A percentile compares a stretch with the other conserved stretches of the same genome.
These are phyloP conservation scores for Pachydiplax longipennis DNA, from an alignment of 2,888 invertebrate species.

Conservation along the genomic window DNA sequence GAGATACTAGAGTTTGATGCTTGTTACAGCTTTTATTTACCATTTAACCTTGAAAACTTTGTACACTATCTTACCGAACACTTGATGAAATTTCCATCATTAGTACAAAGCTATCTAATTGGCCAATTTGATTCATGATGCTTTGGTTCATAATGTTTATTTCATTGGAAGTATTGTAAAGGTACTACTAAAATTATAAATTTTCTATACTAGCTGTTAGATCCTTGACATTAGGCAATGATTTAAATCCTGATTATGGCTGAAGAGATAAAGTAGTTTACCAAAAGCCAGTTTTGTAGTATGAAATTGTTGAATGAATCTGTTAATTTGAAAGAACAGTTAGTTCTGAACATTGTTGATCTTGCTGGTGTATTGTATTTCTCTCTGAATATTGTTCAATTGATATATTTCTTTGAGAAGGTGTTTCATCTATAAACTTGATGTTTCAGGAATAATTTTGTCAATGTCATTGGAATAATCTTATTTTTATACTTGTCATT, in stretches of 20 bases:
- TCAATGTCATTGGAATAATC: background rate
- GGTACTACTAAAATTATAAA: background rate
- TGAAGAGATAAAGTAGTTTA: background rate
- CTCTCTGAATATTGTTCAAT: background rate
- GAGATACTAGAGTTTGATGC: background rate
- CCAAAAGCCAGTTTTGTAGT: background rate
- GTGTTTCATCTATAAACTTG: background rate
- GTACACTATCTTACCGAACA: background rate
- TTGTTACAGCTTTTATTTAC: slow-evolving; percentile 30
- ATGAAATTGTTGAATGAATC: background rate
- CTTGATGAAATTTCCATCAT: background rate
- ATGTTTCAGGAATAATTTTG: background rate
- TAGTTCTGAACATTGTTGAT: background rate
- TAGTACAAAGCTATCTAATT: background rate
- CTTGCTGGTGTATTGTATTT: background rate
- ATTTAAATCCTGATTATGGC: background rate
- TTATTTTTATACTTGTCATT: background rate
- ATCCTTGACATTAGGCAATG: background rate
- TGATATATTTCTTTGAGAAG: background rate
- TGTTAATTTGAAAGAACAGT: background rate
- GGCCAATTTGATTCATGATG: background rate
- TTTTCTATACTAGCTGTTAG: background rate
- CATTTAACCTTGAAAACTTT: background rate
- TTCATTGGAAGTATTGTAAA: background rate
- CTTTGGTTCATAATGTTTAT: background rate